Evolutionary conservation across 1,140 invertebrate species (phyloP), one percentile per base, ranked within the genome.

Genomic region (Drosophila melanogaster): DNA sequence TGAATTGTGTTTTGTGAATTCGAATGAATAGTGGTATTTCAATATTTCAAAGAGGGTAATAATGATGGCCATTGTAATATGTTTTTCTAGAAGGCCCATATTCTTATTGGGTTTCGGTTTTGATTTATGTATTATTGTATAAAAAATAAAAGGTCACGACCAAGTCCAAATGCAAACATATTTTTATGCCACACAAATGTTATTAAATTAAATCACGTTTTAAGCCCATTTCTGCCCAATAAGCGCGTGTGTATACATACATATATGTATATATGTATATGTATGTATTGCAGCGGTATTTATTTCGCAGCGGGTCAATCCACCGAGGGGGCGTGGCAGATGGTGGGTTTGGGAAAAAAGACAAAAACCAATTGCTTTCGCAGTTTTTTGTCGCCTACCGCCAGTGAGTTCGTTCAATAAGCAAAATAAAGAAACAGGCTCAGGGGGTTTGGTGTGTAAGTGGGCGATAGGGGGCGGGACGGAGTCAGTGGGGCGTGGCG

Each of bases 381-480:
- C 46, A 72, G 67, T 72, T 80, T 77, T 84, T 84, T 84, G 76
- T 77, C 72, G 55, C 65, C 57, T 60, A 43, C 47, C 47, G 47
- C 47, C 26, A 33, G 46, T 49, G 46, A 30, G 81, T 84, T 84
- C 76, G 71, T 84, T 85, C 69, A 80, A 84, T 78, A 71, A 61
- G 47, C 8, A 2, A 71, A 57, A 77, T 44, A 38, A 38, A 40
- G 22, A 15, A 19, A 22, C n/a, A 15, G 15, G 55, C 51, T 57
- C 53, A 17, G 12, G 35, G 35, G 47, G 50, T 37, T 35, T 51
- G 46, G 44, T 35, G 59, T n/a, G 19, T 46, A 67, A 62, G 24
- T 57, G 53, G 43, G 46, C 0, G n/a, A 24, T 7, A 22, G 4
- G 19, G 14, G 38, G 37, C 26, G 46, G 26, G 37, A 8, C 22